A percentile compares a stretch with the other conserved stretches of the same genome.
These are phyloP conservation scores for Syngnathus scovelli DNA, from an alignment of 2,113 vertebrate species.

Conservation along the genomic window DNA sequence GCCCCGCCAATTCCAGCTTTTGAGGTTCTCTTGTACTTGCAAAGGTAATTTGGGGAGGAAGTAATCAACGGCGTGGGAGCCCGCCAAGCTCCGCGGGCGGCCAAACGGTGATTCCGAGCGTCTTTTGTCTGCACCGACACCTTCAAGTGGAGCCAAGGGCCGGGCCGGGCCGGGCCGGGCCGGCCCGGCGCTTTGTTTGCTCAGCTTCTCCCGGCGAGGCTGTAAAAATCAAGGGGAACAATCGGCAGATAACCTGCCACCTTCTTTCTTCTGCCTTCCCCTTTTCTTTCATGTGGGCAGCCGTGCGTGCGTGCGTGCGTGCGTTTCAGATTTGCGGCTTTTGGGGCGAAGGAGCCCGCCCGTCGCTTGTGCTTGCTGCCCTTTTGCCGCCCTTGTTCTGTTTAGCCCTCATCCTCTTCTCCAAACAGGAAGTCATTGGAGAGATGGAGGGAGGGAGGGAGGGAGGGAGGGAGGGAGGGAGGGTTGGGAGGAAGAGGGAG, in stretches of 20 bases:
- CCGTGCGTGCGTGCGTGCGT: not conserved
- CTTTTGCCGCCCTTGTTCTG: slow-evolving; percentile 62
- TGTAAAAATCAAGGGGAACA: slow-evolving; percentile 54
- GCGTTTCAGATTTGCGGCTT: no score
- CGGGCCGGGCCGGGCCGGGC: slow-evolving; percentile 12
- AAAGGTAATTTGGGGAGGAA: slow-evolving; percentile 31
- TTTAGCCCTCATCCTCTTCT: slow-evolving; percentile 52
- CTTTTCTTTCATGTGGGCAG: slow-evolving; percentile 14
- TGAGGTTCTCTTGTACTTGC: slow-evolving; percentile 15
- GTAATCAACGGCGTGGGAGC: slow-evolving; percentile 20
- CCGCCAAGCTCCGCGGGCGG: slow-evolving; percentile 38
- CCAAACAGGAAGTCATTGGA: slow-evolving; percentile 82
- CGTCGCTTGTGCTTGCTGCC: slow-evolving; percentile 75
- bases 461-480: slow-evolving; percentile 27
- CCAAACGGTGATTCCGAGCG: slow-evolving; percentile 31
- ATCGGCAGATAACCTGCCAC: slow-evolving; percentile 48
- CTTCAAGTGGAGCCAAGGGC: slow-evolving; percentile 29
- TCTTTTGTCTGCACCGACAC: slow-evolving; percentile 28
- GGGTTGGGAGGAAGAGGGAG: slow-evolving; percentile 15
- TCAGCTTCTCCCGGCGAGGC: slow-evolving; percentile 40
- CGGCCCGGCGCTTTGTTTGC: slow-evolving; percentile 35
- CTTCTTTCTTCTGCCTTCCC: slow-evolving; percentile 50
- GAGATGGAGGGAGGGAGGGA: slow-evolving; percentile 27
- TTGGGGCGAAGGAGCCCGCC: slow-evolving; percentile 59
- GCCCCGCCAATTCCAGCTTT: not conserved